A percentile compares a stretch with the other conserved stretches of the same genome.
Conservation (phyloP, 2,888 invertebrate species). For the Aspidapion aeneum region DNA sequence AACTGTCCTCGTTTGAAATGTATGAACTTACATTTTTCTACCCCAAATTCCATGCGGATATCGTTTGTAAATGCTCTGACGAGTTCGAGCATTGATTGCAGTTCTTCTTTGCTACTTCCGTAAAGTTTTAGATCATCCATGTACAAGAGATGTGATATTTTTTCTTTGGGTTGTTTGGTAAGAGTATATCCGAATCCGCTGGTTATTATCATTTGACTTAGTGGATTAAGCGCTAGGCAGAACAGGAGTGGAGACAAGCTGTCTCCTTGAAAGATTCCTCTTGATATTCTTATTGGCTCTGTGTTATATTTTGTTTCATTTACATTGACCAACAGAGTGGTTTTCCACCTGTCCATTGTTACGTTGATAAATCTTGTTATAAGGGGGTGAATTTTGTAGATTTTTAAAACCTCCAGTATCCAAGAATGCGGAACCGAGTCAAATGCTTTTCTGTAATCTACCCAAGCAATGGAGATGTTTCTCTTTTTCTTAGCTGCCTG, state of each 20-base stretch:
- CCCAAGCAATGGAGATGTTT: slow-evolving; percentile 6
- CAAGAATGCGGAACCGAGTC: slow-evolving; percentile 9
- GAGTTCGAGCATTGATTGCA: not conserved
- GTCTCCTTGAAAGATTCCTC: slow-evolving; percentile 8
- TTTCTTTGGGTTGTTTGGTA: slow-evolving; percentile 1
- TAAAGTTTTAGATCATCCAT: slow-evolving; percentile 9
- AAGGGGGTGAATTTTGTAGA: not conserved
- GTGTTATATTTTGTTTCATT: not conserved
- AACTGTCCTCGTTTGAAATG: not conserved
- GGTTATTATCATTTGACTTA: not conserved
- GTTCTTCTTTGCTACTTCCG: not conserved
- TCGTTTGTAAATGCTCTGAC: slow-evolving; percentile 1
- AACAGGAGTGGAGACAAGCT: not conserved
- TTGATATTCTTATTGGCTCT: not conserved
- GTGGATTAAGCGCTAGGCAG: not conserved
- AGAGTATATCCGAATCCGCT: slow-evolving; percentile 2
- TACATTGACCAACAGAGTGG: not conserved
- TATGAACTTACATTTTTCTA: not conserved
- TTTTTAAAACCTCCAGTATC: slow-evolving; percentile 1
- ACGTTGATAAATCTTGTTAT: not conserved
- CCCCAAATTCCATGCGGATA: slow-evolving; percentile 5
- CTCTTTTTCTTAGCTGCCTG: not conserved
- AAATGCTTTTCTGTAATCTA: slow-evolving; percentile 8
- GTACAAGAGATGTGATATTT: slow-evolving; percentile 1
- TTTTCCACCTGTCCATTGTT: not conserved